Conservation (phyloP, 2,113 vertebrate genomes). For the Thomomys bottae region DNA sequence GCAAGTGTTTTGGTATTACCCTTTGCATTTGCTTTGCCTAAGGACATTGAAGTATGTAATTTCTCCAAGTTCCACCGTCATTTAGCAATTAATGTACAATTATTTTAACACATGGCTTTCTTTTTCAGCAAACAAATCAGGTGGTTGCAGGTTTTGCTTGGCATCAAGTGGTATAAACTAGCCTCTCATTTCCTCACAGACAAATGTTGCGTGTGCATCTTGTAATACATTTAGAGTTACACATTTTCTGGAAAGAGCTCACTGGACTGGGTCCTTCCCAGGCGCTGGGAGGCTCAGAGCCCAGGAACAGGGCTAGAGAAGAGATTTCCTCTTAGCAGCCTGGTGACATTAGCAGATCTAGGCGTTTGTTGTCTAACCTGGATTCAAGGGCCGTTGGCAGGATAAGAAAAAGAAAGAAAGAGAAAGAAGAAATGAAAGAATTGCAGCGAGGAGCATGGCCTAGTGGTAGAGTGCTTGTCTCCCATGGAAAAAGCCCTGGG, state of each 20-base stretch:
- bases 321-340: background rate
- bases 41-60: slow-evolving; percentile 74
- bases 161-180: slow-evolving; percentile 67
- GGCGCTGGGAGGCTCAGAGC: background rate
- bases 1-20: slow-evolving; percentile 34
- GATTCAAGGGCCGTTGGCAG: background rate
- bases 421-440: background rate
- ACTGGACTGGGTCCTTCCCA: background rate
- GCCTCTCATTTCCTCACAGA: slow-evolving; percentile 66
- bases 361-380: background rate
- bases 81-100: slow-evolving; percentile 79
- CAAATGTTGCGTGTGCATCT: background rate
- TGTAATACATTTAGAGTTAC: slow-evolving; percentile 38
- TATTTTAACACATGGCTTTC: slow-evolving; percentile 74
- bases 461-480: no score
- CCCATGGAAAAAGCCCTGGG: no score
- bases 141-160: slow-evolving; percentile 59
- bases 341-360: background rate
- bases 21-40: slow-evolving; percentile 57
- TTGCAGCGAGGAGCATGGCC: no score
- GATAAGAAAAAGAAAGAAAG: background rate
- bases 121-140: slow-evolving; percentile 76
- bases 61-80: slow-evolving; percentile 69
- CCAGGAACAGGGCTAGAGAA: background rate
- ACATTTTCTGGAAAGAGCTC: slow-evolving; percentile 52